Base-by-base conservation (phyloP, 2,797 vertebrate genomes). In the Threskiornis aethiopicus region DNA sequence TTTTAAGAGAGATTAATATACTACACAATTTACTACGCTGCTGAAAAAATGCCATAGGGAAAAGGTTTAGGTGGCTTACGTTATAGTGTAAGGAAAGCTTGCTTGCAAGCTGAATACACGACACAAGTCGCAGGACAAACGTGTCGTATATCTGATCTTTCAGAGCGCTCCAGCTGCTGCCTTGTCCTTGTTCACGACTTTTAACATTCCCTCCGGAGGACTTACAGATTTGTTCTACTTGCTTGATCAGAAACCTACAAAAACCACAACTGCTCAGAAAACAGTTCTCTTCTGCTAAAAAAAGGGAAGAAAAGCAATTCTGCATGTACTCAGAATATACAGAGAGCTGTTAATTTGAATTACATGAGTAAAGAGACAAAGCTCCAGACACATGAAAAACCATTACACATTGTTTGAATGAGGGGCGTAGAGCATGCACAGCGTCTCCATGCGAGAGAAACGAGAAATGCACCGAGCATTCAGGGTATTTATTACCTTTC, bases 101-200 rank as follows among this genome's bases (percentile, higher is more conserved):
- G 98, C 99, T 99, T 3, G 99, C 99, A n/a, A 99, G 98, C 95
- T 99, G 99, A 51, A 99, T 58, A 31, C 99, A 99, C 0, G 99
- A 99, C 91, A 99, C 98, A 24, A 99, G 89, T 8, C 98, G 97
- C 76, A 99, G 97, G 19, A 98, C 94, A 86, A 99, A 98, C 39
- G 98, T 98, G 47, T 97, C 89, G 22, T 84, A 91, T 19, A 99
- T 97, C 64, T 96, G 95, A 35, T 98, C 97, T 92, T 98, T 98
- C 91, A 98, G 41, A 31, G 89, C 92, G 39, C 97, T 98, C 97
- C 98, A 98, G 8, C 65, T 75, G 78, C 90, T 98, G 64, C 33
- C 59, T 15, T 82, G 86, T 21, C 66, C 84, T 52, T 89, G 82
- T 4, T 80, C 95, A 16, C 37, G 31, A 1, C 89, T 84, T 46